Conservation (phyloP, 2,888 invertebrate species). For the Ecdyonurus torrentis region DNA sequence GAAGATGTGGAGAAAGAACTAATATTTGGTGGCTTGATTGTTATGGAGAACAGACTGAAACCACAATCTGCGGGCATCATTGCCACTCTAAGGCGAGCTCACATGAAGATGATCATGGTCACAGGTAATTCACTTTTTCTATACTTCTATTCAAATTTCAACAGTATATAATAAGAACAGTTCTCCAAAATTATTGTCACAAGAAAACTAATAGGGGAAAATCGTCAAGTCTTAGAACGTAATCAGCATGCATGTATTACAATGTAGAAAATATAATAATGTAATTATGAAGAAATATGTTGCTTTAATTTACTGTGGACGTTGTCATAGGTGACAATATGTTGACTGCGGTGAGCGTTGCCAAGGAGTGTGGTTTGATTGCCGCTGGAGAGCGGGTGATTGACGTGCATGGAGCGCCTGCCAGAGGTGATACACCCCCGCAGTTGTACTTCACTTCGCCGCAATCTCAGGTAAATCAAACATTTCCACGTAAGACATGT, state of each 20-base stretch:
- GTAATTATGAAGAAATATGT: too few species aligned
- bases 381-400: slow-evolving; percentile 36
- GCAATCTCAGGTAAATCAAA: background rate
- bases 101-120: slow-evolving; percentile 40
- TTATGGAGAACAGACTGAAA: slow-evolving; percentile 41
- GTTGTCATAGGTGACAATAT: slow-evolving; percentile 76
- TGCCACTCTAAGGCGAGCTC: slow-evolving; percentile 28
- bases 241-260: too few species aligned
- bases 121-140: slow-evolving; percentile 28
- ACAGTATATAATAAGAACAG: background rate
- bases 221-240: too few species aligned
- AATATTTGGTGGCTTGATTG: slow-evolving; percentile 25
- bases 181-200: slow-evolving; percentile 12
- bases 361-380: slow-evolving; percentile 77
- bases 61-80: slow-evolving; percentile 32
- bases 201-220: background rate
- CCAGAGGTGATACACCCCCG: slow-evolving; percentile 12
- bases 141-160: background rate
- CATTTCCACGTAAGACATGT: too few species aligned
- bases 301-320: too few species aligned
- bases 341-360: slow-evolving; percentile 83
- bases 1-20: slow-evolving; percentile 33
- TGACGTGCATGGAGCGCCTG: slow-evolving; percentile 28
- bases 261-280: too few species aligned
- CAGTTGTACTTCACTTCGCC: background rate